Base-by-base conservation (phyloP, 1,140 invertebrate genomes). In the Diorhabda carinulata region DNA sequence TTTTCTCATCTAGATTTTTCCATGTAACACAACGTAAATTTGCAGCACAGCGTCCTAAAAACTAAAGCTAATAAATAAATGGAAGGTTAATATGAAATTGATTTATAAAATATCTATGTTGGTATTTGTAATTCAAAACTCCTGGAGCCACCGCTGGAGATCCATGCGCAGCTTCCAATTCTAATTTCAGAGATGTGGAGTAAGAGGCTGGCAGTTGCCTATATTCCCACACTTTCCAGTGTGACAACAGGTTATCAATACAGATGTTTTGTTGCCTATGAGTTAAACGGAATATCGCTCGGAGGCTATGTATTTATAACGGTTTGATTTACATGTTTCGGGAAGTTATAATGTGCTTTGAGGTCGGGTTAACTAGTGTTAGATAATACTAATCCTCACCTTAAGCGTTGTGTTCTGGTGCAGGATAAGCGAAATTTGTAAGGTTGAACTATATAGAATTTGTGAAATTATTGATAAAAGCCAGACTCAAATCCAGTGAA, bases 171-270 rank as follows among this genome's bases (percentile, higher is more conserved):
- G 43, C 64, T 57, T 57, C 25, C 4, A 52, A 41, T 43, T 10
- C 61, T 5, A 62, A n/a, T 41, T 10, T 41, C 8, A 41, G 58
- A 59, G 58, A 43, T 62, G 8, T n/a, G 8, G n/a, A n/a, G 41
- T 52, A 6, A 52, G 47, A 43, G 61, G 61, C 43, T 62, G 61
- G n/a, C 3, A 4, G n/a, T 43, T 62, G 41, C 61, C 61, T 62
- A 62, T 52, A 52, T 52, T 8, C 47, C 47, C 47, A 52, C 6
- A 52, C 47, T 8, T 43, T 43, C 10, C 61, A 62, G 61, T 62
- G 61, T 65, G 40, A 56, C 66, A 67, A 67, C 66, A 67, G 59
- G 57, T 60, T 60, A 61, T 61, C 59, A 47, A 9, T 64, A 8
- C 47, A n/a, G 6, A 52, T 52, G 47, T 52, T 52, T 52, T 8